Evolutionary conservation across 2,797 vertebrate genomes (phyloP).

Genomic region (Anabas testudineus): DNA sequence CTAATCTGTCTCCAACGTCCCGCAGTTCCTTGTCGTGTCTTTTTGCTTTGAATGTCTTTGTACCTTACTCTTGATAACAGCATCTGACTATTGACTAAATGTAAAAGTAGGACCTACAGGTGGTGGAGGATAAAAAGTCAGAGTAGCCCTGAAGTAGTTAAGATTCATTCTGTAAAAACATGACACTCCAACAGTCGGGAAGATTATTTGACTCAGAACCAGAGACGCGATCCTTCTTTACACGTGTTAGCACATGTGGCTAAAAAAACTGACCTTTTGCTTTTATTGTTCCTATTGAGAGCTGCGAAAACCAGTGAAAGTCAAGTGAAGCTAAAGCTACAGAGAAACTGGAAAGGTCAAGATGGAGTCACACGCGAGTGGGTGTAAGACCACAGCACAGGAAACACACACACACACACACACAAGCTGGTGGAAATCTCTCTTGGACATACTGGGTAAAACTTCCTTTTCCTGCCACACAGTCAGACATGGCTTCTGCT

Average conservation of each 20-base stretch:
- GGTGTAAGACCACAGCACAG: slow-evolving; percentile 29
- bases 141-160: too few relatives aligned
- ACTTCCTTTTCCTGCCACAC: slow-evolving; percentile 71
- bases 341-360: slow-evolving; percentile 44
- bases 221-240: too few relatives aligned
- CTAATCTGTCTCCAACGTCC: too few relatives aligned
- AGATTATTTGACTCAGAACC: too few relatives aligned
- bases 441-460: slow-evolving; percentile 52
- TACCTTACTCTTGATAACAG: too few relatives aligned
- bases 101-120: too few relatives aligned
- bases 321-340: neutral
- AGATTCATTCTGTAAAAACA: too few relatives aligned
- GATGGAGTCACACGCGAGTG: slow-evolving; percentile 20
- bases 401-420: slow-evolving; percentile 44
- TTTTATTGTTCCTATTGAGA: neutral
- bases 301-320: slow-evolving; percentile 24
- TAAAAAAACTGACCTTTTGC: neutral
- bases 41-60: too few relatives aligned
- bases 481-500: slow-evolving; percentile 13
- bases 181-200: neutral
- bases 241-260: neutral
- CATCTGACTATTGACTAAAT: too few relatives aligned
- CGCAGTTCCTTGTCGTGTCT: too few relatives aligned
- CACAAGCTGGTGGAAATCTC: slow-evolving; percentile 63
- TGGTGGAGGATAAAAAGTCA: too few relatives aligned